These are phyloP conservation scores for Phataginus tricuspis DNA, from an alignment of 2,797 vertebrate species.

Conservation along the genomic window DNA sequence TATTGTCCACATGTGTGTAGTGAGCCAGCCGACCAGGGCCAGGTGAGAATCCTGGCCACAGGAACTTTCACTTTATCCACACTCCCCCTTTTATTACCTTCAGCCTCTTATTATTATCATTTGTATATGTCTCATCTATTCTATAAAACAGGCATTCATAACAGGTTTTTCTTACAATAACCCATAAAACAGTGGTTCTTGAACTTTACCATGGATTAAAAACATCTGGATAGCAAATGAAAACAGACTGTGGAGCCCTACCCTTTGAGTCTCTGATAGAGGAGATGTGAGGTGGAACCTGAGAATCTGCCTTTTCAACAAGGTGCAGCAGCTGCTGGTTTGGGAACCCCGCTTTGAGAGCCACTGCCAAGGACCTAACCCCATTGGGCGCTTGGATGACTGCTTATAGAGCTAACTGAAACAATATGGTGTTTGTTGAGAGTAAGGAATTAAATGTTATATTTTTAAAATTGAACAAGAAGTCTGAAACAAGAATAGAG, in stretches of 20 bases:
- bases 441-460: background rate
- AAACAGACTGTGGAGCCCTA: background rate
- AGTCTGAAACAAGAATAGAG: background rate
- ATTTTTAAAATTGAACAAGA: background rate
- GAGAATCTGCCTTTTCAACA: background rate
- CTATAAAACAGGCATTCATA: background rate
- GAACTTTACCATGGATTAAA: background rate
- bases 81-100: background rate
- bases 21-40: too few relatives aligned
- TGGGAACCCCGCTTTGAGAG: background rate
- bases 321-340: background rate
- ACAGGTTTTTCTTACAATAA: background rate
- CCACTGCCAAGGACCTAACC: background rate
- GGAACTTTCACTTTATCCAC: background rate
- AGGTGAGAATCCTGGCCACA: too few relatives aligned
- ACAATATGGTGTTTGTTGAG: background rate
- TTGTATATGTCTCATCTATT: background rate
- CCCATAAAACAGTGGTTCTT: background rate
- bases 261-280: background rate
- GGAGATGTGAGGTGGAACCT: background rate
- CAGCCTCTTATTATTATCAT: background rate
- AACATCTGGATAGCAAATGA: background rate
- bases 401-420: background rate
- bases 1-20: too few relatives aligned
- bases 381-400: background rate